A percentile compares a stretch with the other conserved stretches of the same genome.
phyloP scores from a whole-genome alignment of 2,888 invertebrate genomes.

The Enoplolaimus lenunculus region DNA sequence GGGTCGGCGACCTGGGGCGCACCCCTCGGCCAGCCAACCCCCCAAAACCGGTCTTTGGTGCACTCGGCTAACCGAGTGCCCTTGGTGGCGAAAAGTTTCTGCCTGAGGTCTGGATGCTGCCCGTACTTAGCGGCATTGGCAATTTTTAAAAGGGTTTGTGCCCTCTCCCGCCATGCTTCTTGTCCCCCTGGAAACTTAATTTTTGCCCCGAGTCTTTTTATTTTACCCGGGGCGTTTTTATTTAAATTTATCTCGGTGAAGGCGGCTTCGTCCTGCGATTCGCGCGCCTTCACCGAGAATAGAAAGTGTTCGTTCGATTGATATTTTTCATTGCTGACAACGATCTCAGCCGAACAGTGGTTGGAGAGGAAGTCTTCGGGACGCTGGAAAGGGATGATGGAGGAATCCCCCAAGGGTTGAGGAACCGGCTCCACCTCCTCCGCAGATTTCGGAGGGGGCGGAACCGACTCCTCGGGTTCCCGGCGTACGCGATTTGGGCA shows the following conservation, averaged over 20 bases:
- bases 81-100: neutral
- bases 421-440: neutral
- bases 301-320: slow-evolving; percentile 15
- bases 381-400: neutral
- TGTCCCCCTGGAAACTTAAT: neutral
- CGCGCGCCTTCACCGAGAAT: neutral
- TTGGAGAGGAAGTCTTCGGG: neutral
- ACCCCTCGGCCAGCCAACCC: neutral
- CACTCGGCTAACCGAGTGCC: slow-evolving; percentile 1
- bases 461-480: too few species aligned
- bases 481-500: too few species aligned
- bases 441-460: neutral
- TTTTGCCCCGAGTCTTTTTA: neutral
- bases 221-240: neutral
- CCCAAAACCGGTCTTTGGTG: neutral
- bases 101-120: neutral
- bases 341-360: neutral
- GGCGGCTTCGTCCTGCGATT: neutral
- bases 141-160: neutral
- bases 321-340: neutral
- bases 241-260: neutral
- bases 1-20: neutral
- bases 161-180: neutral
- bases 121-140: slow-evolving; percentile 9
- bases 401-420: neutral